phyloP scores from a whole-genome alignment of 53 echinoderm and acorn worm genomes.

The Paracentrotus lividus region DNA sequence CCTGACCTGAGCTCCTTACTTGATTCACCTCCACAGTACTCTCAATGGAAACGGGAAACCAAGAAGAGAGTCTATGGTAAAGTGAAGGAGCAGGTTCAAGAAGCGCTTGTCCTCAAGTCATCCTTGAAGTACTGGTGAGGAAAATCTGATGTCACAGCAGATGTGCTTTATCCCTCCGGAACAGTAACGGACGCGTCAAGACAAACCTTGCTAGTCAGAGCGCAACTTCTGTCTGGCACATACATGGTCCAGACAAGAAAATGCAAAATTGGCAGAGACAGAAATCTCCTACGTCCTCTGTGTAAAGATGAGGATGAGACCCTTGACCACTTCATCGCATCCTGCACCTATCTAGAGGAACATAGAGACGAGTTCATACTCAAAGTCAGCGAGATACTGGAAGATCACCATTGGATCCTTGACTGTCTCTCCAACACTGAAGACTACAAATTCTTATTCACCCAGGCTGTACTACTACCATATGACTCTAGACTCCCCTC shows the following conservation, averaged over 20 bases:
- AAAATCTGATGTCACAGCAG: not conserved
- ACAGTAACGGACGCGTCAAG: not conserved
- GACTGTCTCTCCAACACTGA: not conserved
- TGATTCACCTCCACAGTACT: not conserved
- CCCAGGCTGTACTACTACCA: not conserved
- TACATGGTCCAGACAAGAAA: not conserved
- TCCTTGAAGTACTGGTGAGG: not conserved
- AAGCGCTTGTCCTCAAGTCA: not conserved
- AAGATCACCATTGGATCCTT: not conserved
- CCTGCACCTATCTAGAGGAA: not conserved
- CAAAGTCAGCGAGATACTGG: not conserved
- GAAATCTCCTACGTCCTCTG: not conserved
- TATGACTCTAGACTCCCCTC: not conserved
- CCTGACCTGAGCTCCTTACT: not conserved
- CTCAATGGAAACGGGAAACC: not conserved
- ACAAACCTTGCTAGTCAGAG: not conserved
- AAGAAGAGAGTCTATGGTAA: not conserved
- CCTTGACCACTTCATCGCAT: not conserved
- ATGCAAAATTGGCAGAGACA: conserved; percentile 2
- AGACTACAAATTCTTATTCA: too few relatives aligned
- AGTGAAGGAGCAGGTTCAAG: not conserved
- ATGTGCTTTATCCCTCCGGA: not conserved
- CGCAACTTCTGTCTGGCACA: not conserved
- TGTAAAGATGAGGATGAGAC: not conserved
- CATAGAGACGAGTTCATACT: not conserved